Evolutionary conservation across 2,113 vertebrate genomes (phyloP), one percentile per base, ranked within the genome.

Genomic region (Cervus canadensis): DNA sequence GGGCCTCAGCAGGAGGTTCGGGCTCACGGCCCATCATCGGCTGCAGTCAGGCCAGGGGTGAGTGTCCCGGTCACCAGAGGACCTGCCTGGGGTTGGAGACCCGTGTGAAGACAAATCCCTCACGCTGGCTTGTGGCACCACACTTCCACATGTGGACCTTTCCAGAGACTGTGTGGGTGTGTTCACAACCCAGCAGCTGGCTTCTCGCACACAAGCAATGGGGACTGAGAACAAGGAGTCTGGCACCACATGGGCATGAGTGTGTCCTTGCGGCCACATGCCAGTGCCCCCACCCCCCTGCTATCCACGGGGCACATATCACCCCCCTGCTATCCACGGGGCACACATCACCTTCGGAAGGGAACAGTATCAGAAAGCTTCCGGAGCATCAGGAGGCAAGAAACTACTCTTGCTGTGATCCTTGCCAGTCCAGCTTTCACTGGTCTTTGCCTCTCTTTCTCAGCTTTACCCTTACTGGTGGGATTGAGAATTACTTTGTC

Each of bases 381-480:
- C 21, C 11, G 64, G 54, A 62, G 25, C 23, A 45, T 48, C 3
- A 13, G 2, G 88, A 62, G 21, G 17, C 15, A 0, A 83, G 62
- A 95, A 82, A 83, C 52, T 78, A 76, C 25, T 87, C 89, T 64
- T 87, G 62, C 87, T 67, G 57, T 87, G 76, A 84, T 26, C n/a
- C 23, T 23, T 56, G 16, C 33, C 19, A 71, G 7, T 6, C 92
- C 60, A 92, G 57, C 43, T 87, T 93, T 84, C 25, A 82, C 16
- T 88, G 28, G 16, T 52, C 62, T 87, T 93, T 83, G n/a, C 79
- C 43, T 89, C 57, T 62, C 59, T 50, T 59, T 71, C 59, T 76
- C 36, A 59, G 25, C 81, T 62, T 86, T 87, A 93, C 45, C 28
- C 48, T 94, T 82, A 82, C 7, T 64, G 13, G 13, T 67, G 16